These are phyloP conservation scores for Pagrus major DNA, from an alignment of 2,113 vertebrate genomes.

Conservation along the genomic window DNA sequence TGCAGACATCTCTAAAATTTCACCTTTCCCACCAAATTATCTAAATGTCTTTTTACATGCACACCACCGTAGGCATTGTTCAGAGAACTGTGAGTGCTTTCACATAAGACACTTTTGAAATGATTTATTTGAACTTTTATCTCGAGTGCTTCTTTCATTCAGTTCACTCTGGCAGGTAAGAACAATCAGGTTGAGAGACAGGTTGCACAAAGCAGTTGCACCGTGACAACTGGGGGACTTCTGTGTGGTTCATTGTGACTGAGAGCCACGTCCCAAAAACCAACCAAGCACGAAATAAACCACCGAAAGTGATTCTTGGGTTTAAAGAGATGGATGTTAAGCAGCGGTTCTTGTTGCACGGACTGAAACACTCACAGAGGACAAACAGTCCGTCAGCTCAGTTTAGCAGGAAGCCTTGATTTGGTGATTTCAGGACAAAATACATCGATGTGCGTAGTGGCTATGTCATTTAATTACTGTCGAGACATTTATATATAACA, in stretches of 20 bases:
- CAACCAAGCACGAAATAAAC: constrained; percentile 35
- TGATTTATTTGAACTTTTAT: constrained; percentile 3
- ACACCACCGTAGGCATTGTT: not conserved
- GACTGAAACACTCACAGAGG: not conserved
- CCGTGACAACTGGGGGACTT: not conserved
- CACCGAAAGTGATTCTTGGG: not conserved
- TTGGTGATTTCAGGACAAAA: not conserved
- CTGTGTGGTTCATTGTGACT: constrained; percentile 36
- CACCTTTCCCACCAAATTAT: not conserved
- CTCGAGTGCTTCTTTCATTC: not conserved
- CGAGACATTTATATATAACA: not conserved
- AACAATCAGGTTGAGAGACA: constrained; percentile 32
- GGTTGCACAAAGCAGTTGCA: constrained; percentile 17
- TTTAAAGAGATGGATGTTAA: constrained; percentile 5
- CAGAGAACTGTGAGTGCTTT: not conserved
- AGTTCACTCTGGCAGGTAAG: constrained; percentile 25
- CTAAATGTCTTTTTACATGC: constrained; percentile 9
- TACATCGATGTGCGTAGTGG: not conserved
- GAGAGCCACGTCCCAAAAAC: constrained; percentile 10
- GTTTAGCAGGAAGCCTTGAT: not conserved
- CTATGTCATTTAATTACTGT: not conserved
- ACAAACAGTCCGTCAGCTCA: not conserved
- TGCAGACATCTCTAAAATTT: not conserved
- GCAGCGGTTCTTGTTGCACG: not conserved
- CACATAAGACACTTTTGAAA: not conserved